Conservation (phyloP, 30 jellyfish, hydroid and myxozoan species). For the Phacellophora camtschatica region DNA sequence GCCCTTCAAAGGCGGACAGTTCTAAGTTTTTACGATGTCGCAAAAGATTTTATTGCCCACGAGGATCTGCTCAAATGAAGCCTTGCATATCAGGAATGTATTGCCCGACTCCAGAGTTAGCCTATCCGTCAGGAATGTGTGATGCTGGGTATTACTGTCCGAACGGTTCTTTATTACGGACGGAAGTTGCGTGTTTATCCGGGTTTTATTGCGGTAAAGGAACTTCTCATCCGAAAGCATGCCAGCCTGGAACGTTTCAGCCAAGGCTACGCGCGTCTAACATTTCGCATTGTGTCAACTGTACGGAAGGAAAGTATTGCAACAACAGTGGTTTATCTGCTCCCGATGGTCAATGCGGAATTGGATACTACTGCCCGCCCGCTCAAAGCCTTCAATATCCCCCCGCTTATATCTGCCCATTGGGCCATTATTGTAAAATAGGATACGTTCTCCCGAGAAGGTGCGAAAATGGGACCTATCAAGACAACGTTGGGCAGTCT, state of each 20-base stretch:
- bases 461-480: constrained; percentile 92
- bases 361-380: constrained; percentile 88
- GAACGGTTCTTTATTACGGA: constrained; percentile 64
- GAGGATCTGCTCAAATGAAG: constrained; percentile 81
- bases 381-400: constrained; percentile 78
- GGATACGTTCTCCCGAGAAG: constrained; percentile 82
- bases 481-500: constrained; percentile 66
- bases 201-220: constrained; percentile 86
- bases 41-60: constrained; percentile 84
- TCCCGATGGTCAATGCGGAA: constrained; percentile 66
- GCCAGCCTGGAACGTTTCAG: constrained; percentile 84
- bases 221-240: constrained; percentile 59
- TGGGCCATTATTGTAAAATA: constrained; percentile 83
- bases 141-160: constrained; percentile 95
- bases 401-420: constrained; percentile 65
- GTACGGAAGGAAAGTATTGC: constrained; percentile 89
- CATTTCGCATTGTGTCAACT: constrained; percentile 61
- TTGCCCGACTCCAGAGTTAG: constrained; percentile 65
- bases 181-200: constrained; percentile 68
- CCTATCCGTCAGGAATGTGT: constrained; percentile 78
- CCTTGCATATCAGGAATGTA: constrained; percentile 80
- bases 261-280: constrained; percentile 59
- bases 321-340: constrained; percentile 72
- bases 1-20: constrained; percentile 82
- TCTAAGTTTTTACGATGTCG: constrained; percentile 52